A percentile compares a stretch with the other conserved stretches of the same genome.
These are phyloP conservation scores for Lamellibrachia luymesi DNA, from an alignment of 1,140 invertebrate species.

Conservation along the genomic window DNA sequence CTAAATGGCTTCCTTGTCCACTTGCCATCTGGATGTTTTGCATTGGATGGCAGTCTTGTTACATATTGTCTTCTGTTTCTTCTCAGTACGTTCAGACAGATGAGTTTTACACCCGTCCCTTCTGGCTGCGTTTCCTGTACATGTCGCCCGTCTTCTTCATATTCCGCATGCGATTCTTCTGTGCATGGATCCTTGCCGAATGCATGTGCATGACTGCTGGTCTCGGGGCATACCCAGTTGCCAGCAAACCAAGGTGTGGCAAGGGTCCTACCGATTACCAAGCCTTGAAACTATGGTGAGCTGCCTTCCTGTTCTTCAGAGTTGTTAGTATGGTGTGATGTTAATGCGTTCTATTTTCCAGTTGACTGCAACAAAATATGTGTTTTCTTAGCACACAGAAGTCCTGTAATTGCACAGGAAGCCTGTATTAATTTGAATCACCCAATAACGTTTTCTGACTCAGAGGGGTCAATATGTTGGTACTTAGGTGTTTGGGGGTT, in stretches of 20 bases:
- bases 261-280: constrained; percentile 71
- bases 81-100: constrained; percentile 52
- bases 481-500: too few relatives aligned
- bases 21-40: neutral
- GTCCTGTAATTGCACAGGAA: neutral
- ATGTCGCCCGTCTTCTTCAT: constrained; percentile 82
- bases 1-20: too few relatives aligned
- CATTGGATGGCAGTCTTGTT: neutral
- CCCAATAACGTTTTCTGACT: too few relatives aligned
- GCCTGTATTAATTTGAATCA: neutral
- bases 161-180: constrained; percentile 86
- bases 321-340: neutral
- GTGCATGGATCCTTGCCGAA: constrained; percentile 85
- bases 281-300: constrained; percentile 45
- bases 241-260: constrained; percentile 71
- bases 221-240: constrained; percentile 83
- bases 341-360: neutral
- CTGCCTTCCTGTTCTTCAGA: neutral
- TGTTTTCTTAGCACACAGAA: neutral
- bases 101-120: constrained; percentile 50
- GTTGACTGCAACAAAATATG: neutral
- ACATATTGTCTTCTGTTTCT: neutral
- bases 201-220: constrained; percentile 87
- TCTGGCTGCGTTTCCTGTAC: constrained; percentile 77
- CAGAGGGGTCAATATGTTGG: too few relatives aligned